Conservation (phyloP, 2,113 vertebrate species). For the Alectura lathami region DNA sequence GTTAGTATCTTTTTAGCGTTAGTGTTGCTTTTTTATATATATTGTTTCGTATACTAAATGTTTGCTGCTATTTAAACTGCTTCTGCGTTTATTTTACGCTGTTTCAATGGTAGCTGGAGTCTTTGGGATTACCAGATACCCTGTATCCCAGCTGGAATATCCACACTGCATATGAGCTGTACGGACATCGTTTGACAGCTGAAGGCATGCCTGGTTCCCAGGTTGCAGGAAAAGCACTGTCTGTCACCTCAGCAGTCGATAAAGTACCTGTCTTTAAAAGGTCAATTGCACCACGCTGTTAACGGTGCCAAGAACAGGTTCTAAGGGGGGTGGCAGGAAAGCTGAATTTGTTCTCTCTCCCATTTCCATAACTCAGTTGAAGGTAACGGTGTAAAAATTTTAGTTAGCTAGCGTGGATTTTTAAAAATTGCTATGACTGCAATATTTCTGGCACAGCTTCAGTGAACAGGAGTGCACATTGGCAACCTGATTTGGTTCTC, state of each 20-base stretch:
- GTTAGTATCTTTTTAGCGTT: background rate
- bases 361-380: background rate
- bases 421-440: rapidly evolving
- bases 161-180: rapidly evolving
- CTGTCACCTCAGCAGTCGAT: background rate
- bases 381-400: background rate
- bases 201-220: background rate
- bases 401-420: background rate
- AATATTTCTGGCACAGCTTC: background rate
- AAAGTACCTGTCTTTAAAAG: background rate
- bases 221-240: background rate
- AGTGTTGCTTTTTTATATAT: background rate
- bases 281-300: background rate
- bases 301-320: background rate
- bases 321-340: background rate
- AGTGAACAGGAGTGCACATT: rapidly evolving
- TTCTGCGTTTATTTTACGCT: background rate
- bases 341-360: background rate
- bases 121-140: background rate
- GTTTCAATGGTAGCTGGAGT: background rate
- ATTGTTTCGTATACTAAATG: background rate
- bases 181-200: background rate
- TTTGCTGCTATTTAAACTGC: background rate
- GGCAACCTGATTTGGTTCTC: background rate
- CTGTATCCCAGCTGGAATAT: background rate